Percentiles rank a stretch among this genome's conserved stretches.
These are phyloP conservation scores for Hylomyscus alleni DNA, from an alignment of 2,797 vertebrate genomes.

Conservation along the genomic window DNA sequence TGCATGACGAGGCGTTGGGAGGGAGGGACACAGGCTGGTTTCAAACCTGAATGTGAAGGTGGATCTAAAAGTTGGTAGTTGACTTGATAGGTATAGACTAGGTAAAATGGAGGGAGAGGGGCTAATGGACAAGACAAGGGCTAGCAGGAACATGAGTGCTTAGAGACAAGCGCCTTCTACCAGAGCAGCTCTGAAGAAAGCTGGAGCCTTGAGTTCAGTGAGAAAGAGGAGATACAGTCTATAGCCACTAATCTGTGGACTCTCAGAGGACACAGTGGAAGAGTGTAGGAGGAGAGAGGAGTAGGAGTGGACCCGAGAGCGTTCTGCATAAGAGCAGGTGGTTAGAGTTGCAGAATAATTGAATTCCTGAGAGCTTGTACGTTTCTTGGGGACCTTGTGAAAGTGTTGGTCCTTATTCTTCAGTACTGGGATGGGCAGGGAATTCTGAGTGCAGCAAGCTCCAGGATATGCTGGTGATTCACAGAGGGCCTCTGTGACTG, in stretches of 20 bases:
- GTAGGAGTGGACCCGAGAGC: not conserved
- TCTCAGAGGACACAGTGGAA: not conserved
- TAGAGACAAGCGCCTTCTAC: not conserved
- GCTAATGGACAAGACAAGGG: not conserved
- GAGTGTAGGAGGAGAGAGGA: not conserved
- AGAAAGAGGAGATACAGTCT: not conserved
- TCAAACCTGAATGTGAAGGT: not conserved
- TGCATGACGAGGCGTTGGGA: not conserved
- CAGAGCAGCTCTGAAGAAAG: not conserved
- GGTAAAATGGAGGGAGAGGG: not conserved
- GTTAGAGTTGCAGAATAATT: not conserved
- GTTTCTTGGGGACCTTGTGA: not conserved
- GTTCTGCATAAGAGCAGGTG: not conserved
- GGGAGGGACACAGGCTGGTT: not conserved
- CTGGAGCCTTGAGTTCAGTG: not conserved
- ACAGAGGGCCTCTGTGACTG: not conserved
- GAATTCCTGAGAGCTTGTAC: not conserved
- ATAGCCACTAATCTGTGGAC: not conserved
- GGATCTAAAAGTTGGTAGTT: not conserved
- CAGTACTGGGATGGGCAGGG: rapidly evolving
- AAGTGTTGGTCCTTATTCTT: not conserved
- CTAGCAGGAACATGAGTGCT: not conserved
- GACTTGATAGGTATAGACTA: not conserved
- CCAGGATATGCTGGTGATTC: not conserved
- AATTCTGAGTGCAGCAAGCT: not conserved